These are phyloP conservation scores for Micropterix aruncella DNA, from an alignment of 2,888 invertebrate genomes.

Conservation along the genomic window DNA sequence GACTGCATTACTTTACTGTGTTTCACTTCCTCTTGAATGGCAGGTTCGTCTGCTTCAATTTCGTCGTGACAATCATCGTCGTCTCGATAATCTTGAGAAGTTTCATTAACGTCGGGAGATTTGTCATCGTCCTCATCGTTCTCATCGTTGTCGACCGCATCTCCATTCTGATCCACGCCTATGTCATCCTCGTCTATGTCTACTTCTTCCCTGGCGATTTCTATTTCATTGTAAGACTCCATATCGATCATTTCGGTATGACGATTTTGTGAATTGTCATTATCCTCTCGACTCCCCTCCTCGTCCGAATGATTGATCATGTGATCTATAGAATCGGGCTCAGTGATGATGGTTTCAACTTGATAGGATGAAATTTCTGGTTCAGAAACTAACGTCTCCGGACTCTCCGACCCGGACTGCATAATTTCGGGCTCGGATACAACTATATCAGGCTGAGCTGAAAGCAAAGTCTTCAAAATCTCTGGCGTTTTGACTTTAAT, in stretches of 20 bases:
- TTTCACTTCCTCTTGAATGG: constrained; percentile 3
- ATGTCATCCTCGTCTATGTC: constrained; percentile 12
- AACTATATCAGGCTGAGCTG: constrained; percentile 31
- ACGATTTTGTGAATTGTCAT: constrained; percentile 21
- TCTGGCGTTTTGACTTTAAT: constrained; percentile 37
- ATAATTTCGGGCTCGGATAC: constrained; percentile 35
- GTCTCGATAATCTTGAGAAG: constrained; percentile 1
- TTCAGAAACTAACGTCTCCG: constrained; percentile 36
- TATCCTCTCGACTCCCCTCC: constrained; percentile 20
- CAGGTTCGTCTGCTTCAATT: not conserved
- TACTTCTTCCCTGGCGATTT: constrained; percentile 22
- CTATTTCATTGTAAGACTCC: constrained; percentile 37
- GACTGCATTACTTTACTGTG: constrained; percentile 3
- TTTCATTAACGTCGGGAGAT: not conserved
- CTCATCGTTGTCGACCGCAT: not conserved
- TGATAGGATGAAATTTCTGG: constrained; percentile 38
- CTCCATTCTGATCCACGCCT: constrained; percentile 8
- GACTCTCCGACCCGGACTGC: constrained; percentile 36
- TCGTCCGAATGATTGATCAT: constrained; percentile 12
- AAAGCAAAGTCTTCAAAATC: constrained; percentile 34
- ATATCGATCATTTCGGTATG: constrained; percentile 32
- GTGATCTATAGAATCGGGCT: constrained; percentile 21
- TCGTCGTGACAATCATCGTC: constrained; percentile 4
- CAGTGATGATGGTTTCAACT: constrained; percentile 34
- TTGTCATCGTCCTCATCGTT: constrained; percentile 1